Conservation (phyloP, 2,888 invertebrate species). For the Prenolepis imparis region DNA sequence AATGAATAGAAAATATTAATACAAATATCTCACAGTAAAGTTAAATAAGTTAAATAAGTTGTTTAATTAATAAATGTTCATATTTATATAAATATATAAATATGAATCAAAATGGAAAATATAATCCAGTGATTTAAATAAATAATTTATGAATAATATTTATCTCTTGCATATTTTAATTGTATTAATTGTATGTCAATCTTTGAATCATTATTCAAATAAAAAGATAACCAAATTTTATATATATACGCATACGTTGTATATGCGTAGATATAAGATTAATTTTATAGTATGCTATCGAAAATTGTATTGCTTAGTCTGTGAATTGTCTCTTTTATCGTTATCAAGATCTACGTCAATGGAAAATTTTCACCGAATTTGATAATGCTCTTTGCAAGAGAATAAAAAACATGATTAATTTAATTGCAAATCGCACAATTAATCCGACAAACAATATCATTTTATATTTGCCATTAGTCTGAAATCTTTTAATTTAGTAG, state of each 20-base stretch:
- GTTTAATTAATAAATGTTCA: too few species aligned
- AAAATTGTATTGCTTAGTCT: constrained; percentile 4
- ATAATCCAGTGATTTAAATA: not conserved
- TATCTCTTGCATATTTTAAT: not conserved
- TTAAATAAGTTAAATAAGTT: not conserved
- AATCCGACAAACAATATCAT: constrained; percentile 36
- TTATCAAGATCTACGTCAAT: constrained; percentile 26
- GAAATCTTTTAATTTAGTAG: constrained; percentile 57
- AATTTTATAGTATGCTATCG: not conserved
- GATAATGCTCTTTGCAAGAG: constrained; percentile 12
- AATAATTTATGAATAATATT: not conserved
- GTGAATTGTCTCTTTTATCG: not conserved
- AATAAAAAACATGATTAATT: constrained; percentile 28
- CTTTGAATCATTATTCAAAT: not conserved
- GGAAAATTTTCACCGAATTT: constrained; percentile 43
- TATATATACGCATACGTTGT: too few species aligned
- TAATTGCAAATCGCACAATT: constrained; percentile 32
- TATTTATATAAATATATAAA: not conserved
- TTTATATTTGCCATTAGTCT: constrained; percentile 34
- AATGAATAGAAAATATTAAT: not conserved
- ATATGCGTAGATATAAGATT: not conserved
- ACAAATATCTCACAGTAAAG: not conserved
- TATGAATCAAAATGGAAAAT: not conserved
- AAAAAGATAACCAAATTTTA: not conserved
- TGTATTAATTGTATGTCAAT: not conserved